Evolutionary conservation across 2,888 invertebrate species (phyloP).

Genomic region (Sipunculus nudus): DNA sequence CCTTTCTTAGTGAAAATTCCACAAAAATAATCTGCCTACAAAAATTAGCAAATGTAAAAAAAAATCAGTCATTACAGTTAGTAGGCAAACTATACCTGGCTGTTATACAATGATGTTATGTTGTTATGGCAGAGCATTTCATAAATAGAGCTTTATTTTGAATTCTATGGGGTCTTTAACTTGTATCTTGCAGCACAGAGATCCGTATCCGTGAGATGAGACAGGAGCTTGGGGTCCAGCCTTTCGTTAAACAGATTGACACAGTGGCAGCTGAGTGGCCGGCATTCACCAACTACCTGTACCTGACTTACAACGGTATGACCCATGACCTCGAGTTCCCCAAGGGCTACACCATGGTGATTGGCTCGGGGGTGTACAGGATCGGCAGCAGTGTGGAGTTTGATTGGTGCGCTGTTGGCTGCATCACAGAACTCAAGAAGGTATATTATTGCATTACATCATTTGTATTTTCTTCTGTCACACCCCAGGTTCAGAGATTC

Average conservation of each 20-base stretch:
- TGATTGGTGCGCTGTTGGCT: constrained; percentile 99
- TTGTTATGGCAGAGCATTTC: no score
- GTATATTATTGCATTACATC: constrained; percentile 55
- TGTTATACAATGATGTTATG: no score
- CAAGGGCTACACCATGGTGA: constrained; percentile 73
- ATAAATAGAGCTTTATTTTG: no score
- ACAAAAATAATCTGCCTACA: no score
- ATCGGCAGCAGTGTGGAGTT: constrained; percentile 94
- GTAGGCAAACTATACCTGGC: no score
- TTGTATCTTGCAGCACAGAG: constrained; percentile 76
- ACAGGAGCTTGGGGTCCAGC: constrained; percentile 48
- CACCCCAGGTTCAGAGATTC: no score
- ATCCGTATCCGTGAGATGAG: constrained; percentile 69
- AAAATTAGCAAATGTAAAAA: no score
- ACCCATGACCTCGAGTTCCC: constrained; percentile 57
- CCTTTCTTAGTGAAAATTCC: no score
- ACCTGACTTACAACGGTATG: constrained; percentile 91
- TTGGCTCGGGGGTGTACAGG: constrained; percentile 73
- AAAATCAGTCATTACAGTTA: no score
- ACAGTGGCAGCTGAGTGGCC: constrained; percentile 99
- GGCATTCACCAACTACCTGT: constrained; percentile 97
- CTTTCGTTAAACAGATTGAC: constrained; percentile 91
- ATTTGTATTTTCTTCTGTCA: no score
- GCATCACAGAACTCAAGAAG: constrained; percentile 87
- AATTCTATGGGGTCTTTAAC: no score